phyloP scores from a whole-genome alignment of 2,113 vertebrate species.

The Elephas maximus region DNA sequence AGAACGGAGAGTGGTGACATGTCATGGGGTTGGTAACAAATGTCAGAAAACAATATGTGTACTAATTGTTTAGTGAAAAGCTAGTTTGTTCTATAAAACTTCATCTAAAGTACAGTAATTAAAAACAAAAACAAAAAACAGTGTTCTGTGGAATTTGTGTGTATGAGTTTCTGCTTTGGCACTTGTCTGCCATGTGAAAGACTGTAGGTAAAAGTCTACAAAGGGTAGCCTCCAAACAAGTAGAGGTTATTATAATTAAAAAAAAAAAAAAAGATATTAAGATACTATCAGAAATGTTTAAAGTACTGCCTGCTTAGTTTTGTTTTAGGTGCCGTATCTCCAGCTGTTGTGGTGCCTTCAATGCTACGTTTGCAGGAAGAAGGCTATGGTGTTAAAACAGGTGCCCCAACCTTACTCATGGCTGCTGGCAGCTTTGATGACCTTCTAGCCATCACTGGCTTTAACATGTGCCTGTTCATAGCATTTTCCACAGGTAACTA shows the following conservation, averaged over 20 bases:
- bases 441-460: slow-evolving; percentile 93
- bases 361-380: slow-evolving; percentile 95
- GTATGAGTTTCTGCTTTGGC: neutral
- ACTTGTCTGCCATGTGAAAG: neutral
- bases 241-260: neutral
- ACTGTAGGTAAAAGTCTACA: neutral
- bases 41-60: no score
- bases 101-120: no score
- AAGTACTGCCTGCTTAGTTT: slow-evolving; percentile 89
- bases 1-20: no score
- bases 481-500: slow-evolving; percentile 95
- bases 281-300: neutral
- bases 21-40: no score
- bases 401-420: slow-evolving; percentile 96
- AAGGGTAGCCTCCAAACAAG: neutral
- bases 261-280: neutral
- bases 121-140: no score
- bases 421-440: slow-evolving; percentile 98
- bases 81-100: no score
- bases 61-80: no score
- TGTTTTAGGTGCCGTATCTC: slow-evolving; percentile 96
- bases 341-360: slow-evolving; percentile 97
- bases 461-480: slow-evolving; percentile 94
- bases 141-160: neutral
- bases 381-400: slow-evolving; percentile 95